These are phyloP conservation scores for Drosophila kohkoa DNA, from an alignment of 1,140 invertebrate genomes.

Conservation along the genomic window DNA sequence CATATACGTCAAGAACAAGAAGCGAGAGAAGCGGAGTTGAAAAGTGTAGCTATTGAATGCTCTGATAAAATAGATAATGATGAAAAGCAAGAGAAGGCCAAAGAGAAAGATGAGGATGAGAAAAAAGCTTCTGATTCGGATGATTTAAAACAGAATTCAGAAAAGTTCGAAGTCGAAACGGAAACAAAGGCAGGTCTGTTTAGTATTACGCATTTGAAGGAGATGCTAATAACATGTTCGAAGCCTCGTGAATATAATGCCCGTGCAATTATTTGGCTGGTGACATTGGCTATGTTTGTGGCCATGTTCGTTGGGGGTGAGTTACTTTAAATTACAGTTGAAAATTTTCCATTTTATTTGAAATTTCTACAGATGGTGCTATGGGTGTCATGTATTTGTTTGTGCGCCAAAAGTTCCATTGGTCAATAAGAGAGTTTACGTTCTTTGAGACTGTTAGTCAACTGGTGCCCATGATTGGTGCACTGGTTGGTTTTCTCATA, in stretches of 20 bases:
- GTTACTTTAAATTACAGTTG: not conserved
- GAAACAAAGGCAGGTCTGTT: constrained; percentile 85
- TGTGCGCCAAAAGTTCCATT: constrained; percentile 88
- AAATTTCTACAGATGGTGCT: constrained; percentile 61
- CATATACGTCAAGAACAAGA: constrained; percentile 41
- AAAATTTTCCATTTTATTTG: not conserved
- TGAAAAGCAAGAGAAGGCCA: not conserved
- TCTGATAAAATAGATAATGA: not conserved
- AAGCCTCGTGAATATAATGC: constrained; percentile 87
- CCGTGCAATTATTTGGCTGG: constrained; percentile 87
- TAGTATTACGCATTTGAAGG: constrained; percentile 86
- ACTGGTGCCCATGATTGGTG: constrained; percentile 85
- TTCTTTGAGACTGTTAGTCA: constrained; percentile 85
- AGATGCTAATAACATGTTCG: constrained; percentile 87
- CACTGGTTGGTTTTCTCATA: constrained; percentile 85
- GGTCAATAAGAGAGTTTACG: constrained; percentile 88
- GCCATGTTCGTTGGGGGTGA: constrained; percentile 86
- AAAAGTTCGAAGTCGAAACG: not conserved
- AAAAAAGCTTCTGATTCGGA: not conserved
- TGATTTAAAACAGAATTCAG: constrained; percentile 7
- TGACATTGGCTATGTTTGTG: constrained; percentile 86
- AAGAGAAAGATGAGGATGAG: not conserved
- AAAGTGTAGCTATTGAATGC: constrained; percentile 8
- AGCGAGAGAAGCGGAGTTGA: constrained; percentile 11
- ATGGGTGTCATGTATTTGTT: constrained; percentile 87